Percentiles rank a stretch among this genome's conserved stretches.
Evolutionary conservation across 2,888 invertebrate genomes (phyloP).

Genomic region (Nephrotoma flavescens): DNA sequence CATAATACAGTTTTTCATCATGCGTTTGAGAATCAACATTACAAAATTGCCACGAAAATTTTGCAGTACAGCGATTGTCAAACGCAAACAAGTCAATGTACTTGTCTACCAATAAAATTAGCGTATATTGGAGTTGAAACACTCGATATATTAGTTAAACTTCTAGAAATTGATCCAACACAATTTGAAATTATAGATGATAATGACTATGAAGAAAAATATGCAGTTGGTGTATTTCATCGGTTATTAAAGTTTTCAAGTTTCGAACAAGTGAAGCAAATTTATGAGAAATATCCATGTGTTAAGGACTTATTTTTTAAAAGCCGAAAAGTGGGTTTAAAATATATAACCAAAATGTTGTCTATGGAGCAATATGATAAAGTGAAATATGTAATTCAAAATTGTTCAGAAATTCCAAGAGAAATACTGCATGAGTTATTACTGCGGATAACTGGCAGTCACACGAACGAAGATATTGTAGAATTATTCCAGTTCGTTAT

Average conservation of each 20-base stretch:
- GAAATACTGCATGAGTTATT: too few relatives aligned
- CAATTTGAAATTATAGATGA: neutral
- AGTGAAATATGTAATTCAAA: neutral
- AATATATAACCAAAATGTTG: neutral
- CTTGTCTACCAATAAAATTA: neutral
- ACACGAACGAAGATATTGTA: neutral
- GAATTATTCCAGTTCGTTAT: neutral
- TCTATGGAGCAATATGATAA: neutral
- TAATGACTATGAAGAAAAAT: neutral
- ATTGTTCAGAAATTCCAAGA: neutral
- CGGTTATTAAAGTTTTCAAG: neutral
- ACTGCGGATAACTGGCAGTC: too few relatives aligned
- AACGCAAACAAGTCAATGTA: neutral
- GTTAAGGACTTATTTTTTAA: neutral
- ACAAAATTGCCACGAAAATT: too few relatives aligned
- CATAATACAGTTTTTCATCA: too few relatives aligned
- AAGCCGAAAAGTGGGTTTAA: neutral
- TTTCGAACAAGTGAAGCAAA: neutral
- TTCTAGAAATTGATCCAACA: neutral
- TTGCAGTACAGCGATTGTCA: too few relatives aligned
- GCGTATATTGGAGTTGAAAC: neutral
- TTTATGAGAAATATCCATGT: neutral
- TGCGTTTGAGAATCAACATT: too few relatives aligned
- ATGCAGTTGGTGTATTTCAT: neutral
- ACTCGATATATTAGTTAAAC: neutral